Evolutionary conservation across 2,888 invertebrate species (phyloP), one percentile per base, ranked within the genome.

Genomic region (Trimorus sp.): DNA sequence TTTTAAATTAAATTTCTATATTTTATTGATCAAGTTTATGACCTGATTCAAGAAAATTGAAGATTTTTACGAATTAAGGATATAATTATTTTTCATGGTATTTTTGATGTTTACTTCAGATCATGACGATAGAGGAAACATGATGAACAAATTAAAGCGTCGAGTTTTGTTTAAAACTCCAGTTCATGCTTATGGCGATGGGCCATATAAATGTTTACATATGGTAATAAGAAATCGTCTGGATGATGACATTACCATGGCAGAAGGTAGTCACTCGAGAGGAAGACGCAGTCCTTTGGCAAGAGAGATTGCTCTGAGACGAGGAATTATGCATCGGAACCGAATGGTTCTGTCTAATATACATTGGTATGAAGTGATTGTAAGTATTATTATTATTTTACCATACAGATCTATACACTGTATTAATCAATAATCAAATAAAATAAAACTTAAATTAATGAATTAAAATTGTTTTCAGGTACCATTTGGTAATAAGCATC

Each of bases 101-200:
- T 26, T 26, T 26, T 26, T 26, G 26, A 4, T 4, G 26, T 26
- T 26, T 26, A 26, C 7, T 6, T 7, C 37, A 56, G 56, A 37
- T 56, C 56, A 56, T 56, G 56, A 56, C n/a, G 38, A 56, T n/a
- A 36, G 56, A 37, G 26, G 26, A 54, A 11, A 15, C 11, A 26
- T 26, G n/a, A n/a, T 14, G 14, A 56, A 56, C 38, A 56, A 56
- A 56, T 37, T 37, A n/a, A 56, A 56, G n/a, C 11, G 56, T 2
- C 36, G 56, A 14, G 56, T 56, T 37, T 56, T 56, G n/a, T 56
- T 56, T 12, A 56, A 56, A 56, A 56, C 56, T 14, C 56, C 56
- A 11, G 38, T 9, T 9, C 37, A 36, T 7, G 37, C 37, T 36
- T n/a, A 37, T 4, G 26, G 26, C 7, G 37, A 56, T 12, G 26